phyloP scores from a whole-genome alignment of 2,888 invertebrate species.

The Lasiommata megera region DNA sequence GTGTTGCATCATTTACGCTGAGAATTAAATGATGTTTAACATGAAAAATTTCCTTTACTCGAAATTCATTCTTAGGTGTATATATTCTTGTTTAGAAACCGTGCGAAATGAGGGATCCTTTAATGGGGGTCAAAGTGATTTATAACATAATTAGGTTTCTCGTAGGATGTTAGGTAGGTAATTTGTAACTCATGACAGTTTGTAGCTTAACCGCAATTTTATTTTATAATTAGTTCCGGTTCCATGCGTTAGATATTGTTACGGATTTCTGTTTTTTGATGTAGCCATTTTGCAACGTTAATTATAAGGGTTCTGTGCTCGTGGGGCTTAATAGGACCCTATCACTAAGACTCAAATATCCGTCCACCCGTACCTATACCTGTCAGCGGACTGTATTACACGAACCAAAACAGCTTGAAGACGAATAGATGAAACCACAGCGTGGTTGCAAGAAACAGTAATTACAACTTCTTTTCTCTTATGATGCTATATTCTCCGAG shows the following conservation, averaged over 20 bases:
- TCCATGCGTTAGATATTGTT: not conserved
- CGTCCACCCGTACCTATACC: too few relatives aligned
- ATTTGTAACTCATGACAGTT: constrained; percentile 15
- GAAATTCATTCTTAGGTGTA: not conserved
- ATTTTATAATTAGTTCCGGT: constrained; percentile 11
- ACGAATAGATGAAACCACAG: too few relatives aligned
- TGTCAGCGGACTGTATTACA: too few relatives aligned
- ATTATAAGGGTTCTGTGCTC: too few relatives aligned
- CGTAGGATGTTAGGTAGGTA: constrained; percentile 9
- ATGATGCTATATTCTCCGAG: too few relatives aligned
- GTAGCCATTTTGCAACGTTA: not conserved
- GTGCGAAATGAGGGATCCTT: not conserved
- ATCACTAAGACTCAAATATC: too few relatives aligned
- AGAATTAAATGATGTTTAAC: too few relatives aligned
- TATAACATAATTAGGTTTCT: constrained; percentile 17
- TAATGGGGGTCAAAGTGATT: constrained; percentile 7
- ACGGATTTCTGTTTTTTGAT: not conserved
- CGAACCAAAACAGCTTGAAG: too few relatives aligned
- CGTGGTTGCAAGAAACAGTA: too few relatives aligned
- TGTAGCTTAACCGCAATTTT: not conserved
- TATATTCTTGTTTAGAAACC: not conserved
- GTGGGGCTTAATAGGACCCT: too few relatives aligned
- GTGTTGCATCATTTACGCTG: too few relatives aligned
- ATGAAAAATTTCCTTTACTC: not conserved
- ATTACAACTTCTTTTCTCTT: too few relatives aligned